Evolutionary conservation across 2,797 vertebrate species (phyloP).

Genomic region (Channa striata): DNA sequence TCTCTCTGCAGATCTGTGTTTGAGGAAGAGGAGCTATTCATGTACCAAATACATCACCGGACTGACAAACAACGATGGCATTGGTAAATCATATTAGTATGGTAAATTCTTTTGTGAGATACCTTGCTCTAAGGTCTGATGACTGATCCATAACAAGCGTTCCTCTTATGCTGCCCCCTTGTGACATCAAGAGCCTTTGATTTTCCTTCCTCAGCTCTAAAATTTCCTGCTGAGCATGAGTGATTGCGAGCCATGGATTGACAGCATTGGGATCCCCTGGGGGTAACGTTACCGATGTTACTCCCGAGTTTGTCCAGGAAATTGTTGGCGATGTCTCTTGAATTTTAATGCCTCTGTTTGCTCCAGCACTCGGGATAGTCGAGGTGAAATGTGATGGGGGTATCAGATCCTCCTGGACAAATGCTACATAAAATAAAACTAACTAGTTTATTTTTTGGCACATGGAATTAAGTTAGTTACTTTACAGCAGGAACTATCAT

Average conservation of each 20-base stretch:
- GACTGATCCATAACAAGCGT: constrained; percentile 30
- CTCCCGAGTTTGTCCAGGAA: constrained; percentile 40
- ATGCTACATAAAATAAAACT: constrained; percentile 56
- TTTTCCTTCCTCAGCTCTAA: constrained; percentile 76
- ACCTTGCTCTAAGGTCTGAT: constrained; percentile 61
- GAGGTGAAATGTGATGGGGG: constrained; percentile 82
- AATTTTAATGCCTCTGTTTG: constrained; percentile 30
- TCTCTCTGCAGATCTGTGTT: constrained; percentile 63
- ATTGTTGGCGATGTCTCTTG: constrained; percentile 19
- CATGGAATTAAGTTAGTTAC: not conserved
- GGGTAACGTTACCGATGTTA: constrained; percentile 30
- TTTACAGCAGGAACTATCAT: too few species aligned
- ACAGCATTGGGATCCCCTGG: constrained; percentile 29
- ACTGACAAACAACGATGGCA: not conserved
- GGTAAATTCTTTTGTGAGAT: not conserved
- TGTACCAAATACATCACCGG: not conserved
- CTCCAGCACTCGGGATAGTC: constrained; percentile 37
- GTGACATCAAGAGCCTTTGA: constrained; percentile 66
- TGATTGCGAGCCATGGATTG: constrained; percentile 69
- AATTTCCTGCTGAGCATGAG: constrained; percentile 75
- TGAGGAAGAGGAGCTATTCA: constrained; percentile 1
- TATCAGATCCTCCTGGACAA: constrained; percentile 68
- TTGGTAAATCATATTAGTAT: not conserved
- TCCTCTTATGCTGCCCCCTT: constrained; percentile 42
- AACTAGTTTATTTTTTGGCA: not conserved